phyloP scores from a whole-genome alignment of 2,797 vertebrate genomes.

The Tangara arthus region DNA sequence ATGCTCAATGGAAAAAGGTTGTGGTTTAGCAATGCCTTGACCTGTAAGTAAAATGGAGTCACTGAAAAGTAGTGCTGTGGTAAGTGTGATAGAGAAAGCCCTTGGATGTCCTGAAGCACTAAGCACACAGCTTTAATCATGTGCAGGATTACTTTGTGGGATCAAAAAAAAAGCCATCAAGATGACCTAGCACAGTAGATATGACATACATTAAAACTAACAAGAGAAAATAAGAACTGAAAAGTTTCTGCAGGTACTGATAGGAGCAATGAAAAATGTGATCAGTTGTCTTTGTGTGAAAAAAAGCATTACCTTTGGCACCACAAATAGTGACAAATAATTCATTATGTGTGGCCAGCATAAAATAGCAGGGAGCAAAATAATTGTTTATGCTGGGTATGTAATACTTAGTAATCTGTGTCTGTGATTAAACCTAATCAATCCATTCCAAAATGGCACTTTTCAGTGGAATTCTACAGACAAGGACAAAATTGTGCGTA shows the following conservation, averaged over 20 bases:
- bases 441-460: constrained; percentile 5
- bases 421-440: constrained; percentile 18
- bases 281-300: neutral
- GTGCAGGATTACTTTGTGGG: neutral
- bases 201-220: neutral
- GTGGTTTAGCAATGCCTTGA: neutral
- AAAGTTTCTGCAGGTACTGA: neutral
- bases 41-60: neutral
- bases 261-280: neutral
- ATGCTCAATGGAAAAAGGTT: neutral
- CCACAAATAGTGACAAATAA: constrained; percentile 9
- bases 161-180: neutral
- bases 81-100: neutral
- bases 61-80: neutral
- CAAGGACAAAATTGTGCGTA: neutral
- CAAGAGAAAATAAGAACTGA: neutral
- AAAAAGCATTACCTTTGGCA: neutral
- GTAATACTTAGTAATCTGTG: neutral
- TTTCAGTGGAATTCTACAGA: neutral
- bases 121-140: neutral
- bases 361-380: constrained; percentile 1
- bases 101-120: neutral
- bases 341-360: neutral
- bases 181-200: neutral
- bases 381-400: constrained; percentile 4